Evolutionary conservation across 2,888 invertebrate genomes (phyloP).

Genomic region (Hemicrepidius hirtus): DNA sequence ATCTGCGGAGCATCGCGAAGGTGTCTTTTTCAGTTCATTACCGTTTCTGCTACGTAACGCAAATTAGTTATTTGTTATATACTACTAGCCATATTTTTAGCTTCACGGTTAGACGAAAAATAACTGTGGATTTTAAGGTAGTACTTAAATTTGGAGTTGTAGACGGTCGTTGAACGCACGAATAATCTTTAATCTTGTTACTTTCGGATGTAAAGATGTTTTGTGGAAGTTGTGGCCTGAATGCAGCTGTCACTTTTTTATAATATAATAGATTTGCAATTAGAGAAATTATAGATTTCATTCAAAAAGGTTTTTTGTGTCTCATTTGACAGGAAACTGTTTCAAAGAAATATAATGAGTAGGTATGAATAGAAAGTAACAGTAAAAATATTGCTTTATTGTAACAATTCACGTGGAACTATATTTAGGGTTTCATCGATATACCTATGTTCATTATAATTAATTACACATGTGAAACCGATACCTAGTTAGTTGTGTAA

Average conservation of each 20-base stretch:
- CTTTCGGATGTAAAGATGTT: slow-evolving; percentile 20
- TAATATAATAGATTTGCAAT: slow-evolving; percentile 24
- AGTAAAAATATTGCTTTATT: no score
- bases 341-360: no score
- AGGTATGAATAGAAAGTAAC: no score
- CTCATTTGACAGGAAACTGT: background rate
- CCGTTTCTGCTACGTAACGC: slow-evolving; percentile 31
- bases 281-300: slow-evolving; percentile 19
- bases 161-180: slow-evolving; percentile 31
- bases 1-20: slow-evolving; percentile 4
- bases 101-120: slow-evolving; percentile 27
- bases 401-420: no score
- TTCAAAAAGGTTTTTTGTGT: slow-evolving; percentile 10
- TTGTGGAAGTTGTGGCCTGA: slow-evolving; percentile 13
- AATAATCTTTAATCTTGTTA: slow-evolving; percentile 26
- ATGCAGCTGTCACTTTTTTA: slow-evolving; percentile 28
- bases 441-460: no score
- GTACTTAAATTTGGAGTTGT: slow-evolving; percentile 17
- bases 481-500: no score
- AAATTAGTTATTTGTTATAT: slow-evolving; percentile 30
- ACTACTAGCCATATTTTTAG: slow-evolving; percentile 20
- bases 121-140: slow-evolving; percentile 19
- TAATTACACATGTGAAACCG: no score
- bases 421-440: no score
- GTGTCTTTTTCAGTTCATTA: background rate